phyloP scores from a whole-genome alignment of 2,113 vertebrate species.

The Calidris pugnax region DNA sequence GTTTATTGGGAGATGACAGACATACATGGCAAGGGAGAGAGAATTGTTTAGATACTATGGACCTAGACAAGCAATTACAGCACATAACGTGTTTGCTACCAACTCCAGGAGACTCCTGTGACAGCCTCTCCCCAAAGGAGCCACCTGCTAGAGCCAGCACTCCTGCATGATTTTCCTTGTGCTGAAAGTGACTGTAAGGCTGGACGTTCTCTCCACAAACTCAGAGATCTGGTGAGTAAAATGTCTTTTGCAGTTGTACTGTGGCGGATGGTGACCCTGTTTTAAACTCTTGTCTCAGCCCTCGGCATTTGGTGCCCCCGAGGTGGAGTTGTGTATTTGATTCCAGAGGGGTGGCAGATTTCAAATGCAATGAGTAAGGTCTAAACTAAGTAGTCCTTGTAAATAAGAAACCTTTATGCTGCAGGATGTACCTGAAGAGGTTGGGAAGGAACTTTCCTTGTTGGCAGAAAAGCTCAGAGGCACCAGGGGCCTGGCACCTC shows the following conservation, averaged over 20 bases:
- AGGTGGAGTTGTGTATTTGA: neutral
- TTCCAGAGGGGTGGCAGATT: neutral
- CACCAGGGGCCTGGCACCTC: neutral
- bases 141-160: neutral
- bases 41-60: neutral
- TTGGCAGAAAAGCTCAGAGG: neutral
- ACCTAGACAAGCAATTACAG: neutral
- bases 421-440: neutral
- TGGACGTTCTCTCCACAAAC: neutral
- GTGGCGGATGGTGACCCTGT: neutral
- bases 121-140: neutral
- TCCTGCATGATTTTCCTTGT: neutral
- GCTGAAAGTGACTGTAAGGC: neutral
- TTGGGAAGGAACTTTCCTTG: neutral
- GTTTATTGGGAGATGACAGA: neutral
- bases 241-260: neutral
- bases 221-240: neutral
- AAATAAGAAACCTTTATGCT: neutral
- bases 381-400: neutral
- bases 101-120: neutral
- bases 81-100: too few relatives aligned
- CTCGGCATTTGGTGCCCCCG: neutral
- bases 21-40: neutral
- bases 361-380: neutral
- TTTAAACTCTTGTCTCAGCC: neutral